Conservation (phyloP, 2,113 vertebrate genomes). For the Carettochelys insculpta region DNA sequence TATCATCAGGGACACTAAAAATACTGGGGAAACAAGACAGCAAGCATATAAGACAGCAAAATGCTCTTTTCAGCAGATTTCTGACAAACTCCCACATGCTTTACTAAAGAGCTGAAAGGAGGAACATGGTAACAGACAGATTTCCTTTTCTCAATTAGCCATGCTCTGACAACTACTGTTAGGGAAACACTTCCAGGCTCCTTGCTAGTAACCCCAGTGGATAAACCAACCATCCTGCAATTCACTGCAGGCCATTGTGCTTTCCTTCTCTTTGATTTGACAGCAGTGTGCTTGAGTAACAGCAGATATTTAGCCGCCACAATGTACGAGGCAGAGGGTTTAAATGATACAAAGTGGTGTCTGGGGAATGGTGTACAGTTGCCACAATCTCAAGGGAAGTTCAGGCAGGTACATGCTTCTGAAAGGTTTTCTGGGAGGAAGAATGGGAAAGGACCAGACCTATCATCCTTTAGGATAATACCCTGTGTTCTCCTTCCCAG, state of each 20-base stretch:
- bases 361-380: neutral
- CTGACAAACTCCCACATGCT: slow-evolving; percentile 8
- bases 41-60: neutral
- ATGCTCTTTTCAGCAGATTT: slow-evolving; percentile 6
- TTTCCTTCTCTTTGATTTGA: neutral
- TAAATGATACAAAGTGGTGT: neutral
- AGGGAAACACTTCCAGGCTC: slow-evolving; percentile 48
- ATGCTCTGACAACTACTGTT: slow-evolving; percentile 54
- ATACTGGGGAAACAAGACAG: slow-evolving; percentile 25
- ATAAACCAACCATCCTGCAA: neutral
- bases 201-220: neutral
- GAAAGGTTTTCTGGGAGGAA: neutral
- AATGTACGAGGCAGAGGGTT: neutral
- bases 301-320: neutral
- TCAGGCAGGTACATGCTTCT: neutral
- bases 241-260: neutral
- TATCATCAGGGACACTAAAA: neutral
- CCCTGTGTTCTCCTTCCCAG: neutral
- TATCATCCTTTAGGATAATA: neutral
- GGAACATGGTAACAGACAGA: slow-evolving; percentile 19
- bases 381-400: neutral
- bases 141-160: slow-evolving; percentile 20
- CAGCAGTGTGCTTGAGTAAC: neutral
- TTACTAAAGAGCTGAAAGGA: slow-evolving; percentile 21
- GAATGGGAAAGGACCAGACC: neutral